phyloP scores from a whole-genome alignment of 2,113 vertebrate species.

The Cinclus cinclus region DNA sequence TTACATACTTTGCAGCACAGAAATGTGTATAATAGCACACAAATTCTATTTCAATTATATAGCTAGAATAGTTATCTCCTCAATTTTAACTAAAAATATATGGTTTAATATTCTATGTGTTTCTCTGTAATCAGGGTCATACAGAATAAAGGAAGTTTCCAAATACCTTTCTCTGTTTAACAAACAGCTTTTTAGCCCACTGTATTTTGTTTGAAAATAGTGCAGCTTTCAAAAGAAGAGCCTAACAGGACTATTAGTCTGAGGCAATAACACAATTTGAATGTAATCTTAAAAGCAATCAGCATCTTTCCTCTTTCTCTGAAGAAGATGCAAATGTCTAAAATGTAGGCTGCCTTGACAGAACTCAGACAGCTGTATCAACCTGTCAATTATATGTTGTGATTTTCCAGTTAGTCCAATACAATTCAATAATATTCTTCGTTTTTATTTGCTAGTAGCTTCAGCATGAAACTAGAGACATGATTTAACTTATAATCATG shows the following conservation, averaged over 20 bases:
- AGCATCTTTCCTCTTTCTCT: neutral
- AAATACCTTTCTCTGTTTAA: neutral
- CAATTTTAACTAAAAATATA: neutral
- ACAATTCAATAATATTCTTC: neutral
- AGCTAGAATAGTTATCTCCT: neutral
- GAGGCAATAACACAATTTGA: neutral
- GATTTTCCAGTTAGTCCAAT: neutral
- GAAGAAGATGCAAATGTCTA: neutral
- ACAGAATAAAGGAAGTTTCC: neutral
- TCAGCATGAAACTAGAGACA: neutral
- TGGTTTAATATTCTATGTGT: neutral
- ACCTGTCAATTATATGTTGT: neutral
- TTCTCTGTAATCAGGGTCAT: neutral
- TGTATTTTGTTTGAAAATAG: neutral
- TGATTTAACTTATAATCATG: neutral
- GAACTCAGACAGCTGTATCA: neutral
- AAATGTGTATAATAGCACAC: neutral
- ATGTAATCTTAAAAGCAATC: neutral
- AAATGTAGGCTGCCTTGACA: neutral
- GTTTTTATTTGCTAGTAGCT: neutral
- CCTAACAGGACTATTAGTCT: neutral
- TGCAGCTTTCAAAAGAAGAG: neutral
- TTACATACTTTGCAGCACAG: neutral
- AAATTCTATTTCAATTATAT: neutral
- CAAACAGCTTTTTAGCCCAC: neutral